Conservation (phyloP, 2,888 invertebrate species). For the Trilocha varians region DNA sequence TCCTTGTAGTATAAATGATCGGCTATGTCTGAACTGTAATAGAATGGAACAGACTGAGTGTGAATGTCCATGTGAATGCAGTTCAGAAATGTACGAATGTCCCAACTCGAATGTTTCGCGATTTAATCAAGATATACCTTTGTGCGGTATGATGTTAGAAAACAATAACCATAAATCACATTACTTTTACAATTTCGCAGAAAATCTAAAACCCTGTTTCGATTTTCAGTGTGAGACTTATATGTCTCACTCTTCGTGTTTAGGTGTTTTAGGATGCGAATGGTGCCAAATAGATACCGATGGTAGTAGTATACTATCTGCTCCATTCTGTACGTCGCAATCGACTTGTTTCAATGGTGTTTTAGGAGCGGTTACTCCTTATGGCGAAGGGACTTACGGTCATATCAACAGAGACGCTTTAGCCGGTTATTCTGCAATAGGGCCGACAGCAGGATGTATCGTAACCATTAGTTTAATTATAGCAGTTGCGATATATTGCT, state of each 20-base stretch:
- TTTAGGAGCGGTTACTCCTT: conserved; percentile 86
- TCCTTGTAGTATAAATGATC: conserved; percentile 92
- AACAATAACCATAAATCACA: conserved; percentile 64
- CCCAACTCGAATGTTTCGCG: conserved; percentile 41
- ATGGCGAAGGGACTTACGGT: conserved; percentile 79
- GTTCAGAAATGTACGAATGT: conserved; percentile 60
- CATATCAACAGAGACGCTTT: conserved; percentile 60
- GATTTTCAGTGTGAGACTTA: conserved; percentile 80
- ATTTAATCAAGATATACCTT: conserved; percentile 43
- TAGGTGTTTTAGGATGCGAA: conserved; percentile 88
- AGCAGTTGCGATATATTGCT: conserved; percentile 88
- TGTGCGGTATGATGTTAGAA: conserved; percentile 62
- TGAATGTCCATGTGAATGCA: conserved; percentile 96
- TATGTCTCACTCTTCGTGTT: conserved; percentile 75
- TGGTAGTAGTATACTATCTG: conserved; percentile 76
- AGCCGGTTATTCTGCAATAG: conserved; percentile 81
- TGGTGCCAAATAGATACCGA: conserved; percentile 91
- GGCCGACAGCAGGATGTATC: conserved; percentile 89
- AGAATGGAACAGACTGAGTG: conserved; percentile 96
- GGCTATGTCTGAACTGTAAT: conserved; percentile 92
- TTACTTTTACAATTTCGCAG: conserved; percentile 65
- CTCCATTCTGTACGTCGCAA: conserved; percentile 86
- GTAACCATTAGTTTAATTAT: conserved; percentile 86
- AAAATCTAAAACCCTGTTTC: conserved; percentile 76
- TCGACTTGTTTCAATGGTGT: conserved; percentile 90